A percentile compares a stretch with the other conserved stretches of the same genome.
These are phyloP conservation scores for Balaenoptera acutorostrata DNA, from an alignment of 2,113 vertebrate species.

Conservation along the genomic window DNA sequence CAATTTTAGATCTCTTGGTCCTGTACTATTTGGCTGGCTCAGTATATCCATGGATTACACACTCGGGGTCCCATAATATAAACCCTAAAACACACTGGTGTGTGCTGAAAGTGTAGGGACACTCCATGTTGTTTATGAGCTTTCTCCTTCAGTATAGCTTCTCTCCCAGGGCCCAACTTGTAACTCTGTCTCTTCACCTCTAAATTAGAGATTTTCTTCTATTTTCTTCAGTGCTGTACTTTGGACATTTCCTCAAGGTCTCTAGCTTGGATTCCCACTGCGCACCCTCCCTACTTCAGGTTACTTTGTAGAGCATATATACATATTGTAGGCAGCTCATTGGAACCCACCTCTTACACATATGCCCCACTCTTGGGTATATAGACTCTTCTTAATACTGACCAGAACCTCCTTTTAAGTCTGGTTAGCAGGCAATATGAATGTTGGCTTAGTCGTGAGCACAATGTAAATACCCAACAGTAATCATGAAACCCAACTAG, in stretches of 20 bases:
- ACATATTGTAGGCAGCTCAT: not conserved
- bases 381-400: not conserved
- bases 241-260: not conserved
- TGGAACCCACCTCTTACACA: not conserved
- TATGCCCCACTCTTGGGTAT: not conserved
- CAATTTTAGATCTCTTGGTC: not conserved
- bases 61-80: not conserved
- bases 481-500: conserved; percentile 14
- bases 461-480: not conserved
- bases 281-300: not conserved
- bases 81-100: not conserved
- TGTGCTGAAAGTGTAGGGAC: not conserved
- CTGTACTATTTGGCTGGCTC: not conserved
- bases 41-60: not conserved
- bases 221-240: not conserved
- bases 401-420: not conserved
- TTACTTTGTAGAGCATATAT: not conserved
- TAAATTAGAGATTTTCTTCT: not conserved
- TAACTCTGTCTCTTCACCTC: not conserved
- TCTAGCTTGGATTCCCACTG: not conserved
- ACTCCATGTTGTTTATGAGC: not conserved
- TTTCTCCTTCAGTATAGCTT: not conserved
- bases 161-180: not conserved
- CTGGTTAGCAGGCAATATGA: conserved; percentile 8
- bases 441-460: not conserved